Evolutionary conservation across 2,113 vertebrate genomes (phyloP).

Genomic region (Gavialis gangeticus): DNA sequence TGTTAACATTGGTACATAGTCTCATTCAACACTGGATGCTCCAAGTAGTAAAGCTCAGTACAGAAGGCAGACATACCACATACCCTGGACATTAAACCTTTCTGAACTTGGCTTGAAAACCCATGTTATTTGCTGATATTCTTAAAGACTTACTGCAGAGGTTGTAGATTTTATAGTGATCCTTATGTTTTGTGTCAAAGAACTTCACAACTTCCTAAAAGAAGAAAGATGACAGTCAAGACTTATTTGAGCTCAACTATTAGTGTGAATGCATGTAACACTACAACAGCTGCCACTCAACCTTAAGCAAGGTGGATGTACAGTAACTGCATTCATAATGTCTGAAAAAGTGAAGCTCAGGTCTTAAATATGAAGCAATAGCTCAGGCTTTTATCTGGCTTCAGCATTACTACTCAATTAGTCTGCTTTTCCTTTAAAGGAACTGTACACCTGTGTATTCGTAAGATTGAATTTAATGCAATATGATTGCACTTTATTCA

Average conservation of each 20-base stretch:
- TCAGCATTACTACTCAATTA: not conserved
- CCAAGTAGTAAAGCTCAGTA: too few relatives aligned
- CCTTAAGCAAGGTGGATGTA: accelerated
- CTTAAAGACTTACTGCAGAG: slow-evolving; percentile 92
- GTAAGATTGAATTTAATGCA: not conserved
- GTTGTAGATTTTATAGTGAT: slow-evolving; percentile 95
- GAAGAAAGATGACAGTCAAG: not conserved
- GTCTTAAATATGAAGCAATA: not conserved
- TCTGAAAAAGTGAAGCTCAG: too few relatives aligned
- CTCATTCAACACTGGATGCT: too few relatives aligned
- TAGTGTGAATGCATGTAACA: not conserved
- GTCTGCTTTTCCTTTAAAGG: not conserved
- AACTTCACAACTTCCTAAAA: slow-evolving; percentile 92
- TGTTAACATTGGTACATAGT: too few relatives aligned
- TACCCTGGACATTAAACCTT: too few relatives aligned
- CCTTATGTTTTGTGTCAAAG: slow-evolving; percentile 91
- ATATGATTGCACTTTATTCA: too few relatives aligned
- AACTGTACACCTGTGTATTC: not conserved
- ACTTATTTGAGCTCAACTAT: not conserved
- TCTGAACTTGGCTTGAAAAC: too few relatives aligned
- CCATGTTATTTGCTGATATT: not conserved
- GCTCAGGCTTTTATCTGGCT: not conserved
- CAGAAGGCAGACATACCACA: too few relatives aligned
- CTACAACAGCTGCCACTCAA: too few relatives aligned
- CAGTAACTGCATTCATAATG: not conserved